Conservation (phyloP, 2,797 vertebrate genomes). For the Nothura maculosa region DNA sequence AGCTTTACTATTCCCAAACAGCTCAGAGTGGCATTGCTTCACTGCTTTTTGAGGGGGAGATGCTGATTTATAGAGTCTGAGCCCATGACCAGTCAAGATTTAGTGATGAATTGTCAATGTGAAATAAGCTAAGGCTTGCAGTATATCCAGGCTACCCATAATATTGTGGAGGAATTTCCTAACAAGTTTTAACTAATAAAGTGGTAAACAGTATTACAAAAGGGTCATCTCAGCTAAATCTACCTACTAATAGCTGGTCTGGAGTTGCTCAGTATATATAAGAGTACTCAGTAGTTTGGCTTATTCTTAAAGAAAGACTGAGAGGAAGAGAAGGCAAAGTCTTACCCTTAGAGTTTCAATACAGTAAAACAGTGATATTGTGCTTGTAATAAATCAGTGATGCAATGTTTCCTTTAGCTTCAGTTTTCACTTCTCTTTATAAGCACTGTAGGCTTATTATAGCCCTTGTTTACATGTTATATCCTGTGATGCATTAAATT, state of each 20-base stretch:
- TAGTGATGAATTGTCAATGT: not conserved
- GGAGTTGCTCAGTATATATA: not conserved
- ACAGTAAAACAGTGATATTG: not conserved
- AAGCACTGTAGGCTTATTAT: not conserved
- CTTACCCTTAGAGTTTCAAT: not conserved
- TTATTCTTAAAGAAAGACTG: not conserved
- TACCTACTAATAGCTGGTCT: not conserved
- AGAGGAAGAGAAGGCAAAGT: not conserved
- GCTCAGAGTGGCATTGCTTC: not conserved
- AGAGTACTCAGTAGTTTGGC: not conserved
- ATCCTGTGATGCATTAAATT: not conserved
- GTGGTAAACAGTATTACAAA: not conserved
- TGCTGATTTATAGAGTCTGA: not conserved
- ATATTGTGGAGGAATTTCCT: not conserved
- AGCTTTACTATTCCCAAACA: not conserved
- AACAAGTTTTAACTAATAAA: slow-evolving; percentile 12
- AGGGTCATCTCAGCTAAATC: slow-evolving; percentile 23
- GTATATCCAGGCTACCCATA: not conserved
- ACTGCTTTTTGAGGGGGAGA: not conserved
- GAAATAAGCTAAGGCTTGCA: not conserved
- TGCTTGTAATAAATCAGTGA: not conserved
- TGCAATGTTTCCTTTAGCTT: slow-evolving; percentile 2
- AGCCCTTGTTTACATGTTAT: not conserved
- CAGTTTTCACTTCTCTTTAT: not conserved
- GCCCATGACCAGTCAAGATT: not conserved